Conservation (phyloP, 2,888 invertebrate genomes). For the Drosophila yooni region DNA sequence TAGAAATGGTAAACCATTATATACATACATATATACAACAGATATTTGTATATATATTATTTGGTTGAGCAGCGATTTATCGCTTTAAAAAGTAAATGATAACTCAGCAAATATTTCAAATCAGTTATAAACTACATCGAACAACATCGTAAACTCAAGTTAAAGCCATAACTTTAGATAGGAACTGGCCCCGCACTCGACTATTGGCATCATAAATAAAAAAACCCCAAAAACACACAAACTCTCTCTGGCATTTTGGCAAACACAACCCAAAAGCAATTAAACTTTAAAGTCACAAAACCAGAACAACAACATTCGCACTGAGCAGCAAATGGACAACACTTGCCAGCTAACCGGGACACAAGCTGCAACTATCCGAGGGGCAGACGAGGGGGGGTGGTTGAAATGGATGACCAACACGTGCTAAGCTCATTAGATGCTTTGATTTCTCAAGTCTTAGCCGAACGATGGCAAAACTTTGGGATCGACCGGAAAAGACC, state of each 20-base stretch:
- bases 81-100: background rate
- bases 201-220: conserved; percentile 46
- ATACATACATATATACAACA: no score
- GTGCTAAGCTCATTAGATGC: conserved; percentile 77
- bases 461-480: conserved; percentile 19
- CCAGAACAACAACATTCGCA: conserved; percentile 10
- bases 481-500: conserved; percentile 17
- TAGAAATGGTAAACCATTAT: background rate
- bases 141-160: background rate
- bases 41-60: background rate
- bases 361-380: background rate
- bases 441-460: conserved; percentile 59
- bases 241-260: conserved; percentile 7
- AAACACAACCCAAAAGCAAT: conserved; percentile 60
- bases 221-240: conserved; percentile 27
- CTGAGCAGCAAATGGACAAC: conserved; percentile 7
- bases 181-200: background rate
- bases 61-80: background rate
- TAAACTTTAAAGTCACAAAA: conserved; percentile 67
- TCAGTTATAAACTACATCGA: background rate
- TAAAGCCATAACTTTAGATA: conserved; percentile 14
- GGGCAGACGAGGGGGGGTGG: background rate
- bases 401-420: conserved; percentile 68
- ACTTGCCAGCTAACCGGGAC: conserved; percentile 28
- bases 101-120: background rate